Conservation (phyloP, 2,113 vertebrate genomes). For the Podarcis muralis region DNA sequence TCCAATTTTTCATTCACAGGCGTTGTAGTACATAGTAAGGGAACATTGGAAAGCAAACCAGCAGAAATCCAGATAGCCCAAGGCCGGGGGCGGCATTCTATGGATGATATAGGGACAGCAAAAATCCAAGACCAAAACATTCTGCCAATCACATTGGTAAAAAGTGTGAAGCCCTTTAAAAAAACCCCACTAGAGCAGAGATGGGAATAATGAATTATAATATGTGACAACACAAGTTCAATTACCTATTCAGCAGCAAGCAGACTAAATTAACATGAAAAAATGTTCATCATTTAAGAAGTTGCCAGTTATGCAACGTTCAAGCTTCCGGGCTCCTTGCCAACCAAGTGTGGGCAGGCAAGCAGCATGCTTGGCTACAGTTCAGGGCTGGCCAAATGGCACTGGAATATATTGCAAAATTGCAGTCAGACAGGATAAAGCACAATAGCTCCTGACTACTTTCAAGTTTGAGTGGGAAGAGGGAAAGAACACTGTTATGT, state of each 20-base stretch:
- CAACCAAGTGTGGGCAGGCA: slow-evolving; percentile 4
- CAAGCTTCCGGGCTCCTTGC: background rate
- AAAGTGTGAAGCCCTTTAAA: background rate
- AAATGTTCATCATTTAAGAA: background rate
- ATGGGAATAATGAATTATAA: background rate
- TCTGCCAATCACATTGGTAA: background rate
- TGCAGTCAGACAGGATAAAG: background rate
- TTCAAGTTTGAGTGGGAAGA: slow-evolving; percentile 19
- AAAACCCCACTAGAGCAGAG: background rate
- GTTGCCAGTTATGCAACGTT: slow-evolving; percentile 16
- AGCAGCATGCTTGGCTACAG: background rate
- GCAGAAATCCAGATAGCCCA: background rate
- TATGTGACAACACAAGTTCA: background rate
- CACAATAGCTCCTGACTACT: background rate
- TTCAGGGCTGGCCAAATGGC: background rate
- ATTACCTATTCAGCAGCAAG: background rate
- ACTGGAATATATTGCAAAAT: slow-evolving; percentile 1
- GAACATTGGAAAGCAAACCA: background rate
- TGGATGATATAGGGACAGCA: background rate
- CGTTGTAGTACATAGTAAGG: background rate
- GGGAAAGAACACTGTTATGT: background rate
- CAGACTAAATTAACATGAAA: background rate
- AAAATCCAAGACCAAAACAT: background rate
- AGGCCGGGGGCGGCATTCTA: background rate
- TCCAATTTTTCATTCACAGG: background rate